phyloP scores from a whole-genome alignment of 2,888 invertebrate genomes.

The Melolontha melolontha region DNA sequence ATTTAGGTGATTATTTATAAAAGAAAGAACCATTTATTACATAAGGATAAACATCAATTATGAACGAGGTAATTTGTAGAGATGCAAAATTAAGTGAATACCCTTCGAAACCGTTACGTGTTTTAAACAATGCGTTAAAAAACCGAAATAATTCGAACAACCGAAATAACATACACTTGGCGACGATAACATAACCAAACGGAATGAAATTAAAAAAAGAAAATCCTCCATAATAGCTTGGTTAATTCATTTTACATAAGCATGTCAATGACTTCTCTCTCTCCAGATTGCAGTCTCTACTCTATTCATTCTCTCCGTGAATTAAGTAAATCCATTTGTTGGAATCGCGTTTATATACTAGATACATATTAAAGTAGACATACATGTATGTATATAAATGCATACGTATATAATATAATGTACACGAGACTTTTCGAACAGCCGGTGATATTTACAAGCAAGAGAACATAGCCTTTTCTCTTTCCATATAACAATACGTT shows the following conservation, averaged over 20 bases:
- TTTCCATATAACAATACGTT: slow-evolving; percentile 32
- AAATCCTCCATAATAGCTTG: slow-evolving; percentile 19
- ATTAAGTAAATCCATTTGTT: slow-evolving; percentile 20
- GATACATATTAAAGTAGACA: no score
- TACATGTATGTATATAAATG: no score
- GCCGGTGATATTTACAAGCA: slow-evolving; percentile 37
- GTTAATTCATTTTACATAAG: slow-evolving; percentile 31
- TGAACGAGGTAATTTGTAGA: no score
- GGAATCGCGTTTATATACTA: slow-evolving; percentile 12
- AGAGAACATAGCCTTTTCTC: background rate
- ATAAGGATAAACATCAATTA: no score
- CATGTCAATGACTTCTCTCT: slow-evolving; percentile 20
- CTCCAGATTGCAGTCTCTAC: slow-evolving; percentile 20
- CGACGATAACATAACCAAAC: slow-evolving; percentile 2
- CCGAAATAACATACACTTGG: slow-evolving; percentile 15
- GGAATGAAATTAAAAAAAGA: slow-evolving; percentile 2
- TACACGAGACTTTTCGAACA: no score
- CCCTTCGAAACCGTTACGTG: no score
- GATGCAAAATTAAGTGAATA: no score
- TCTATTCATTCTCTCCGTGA: slow-evolving; percentile 7
- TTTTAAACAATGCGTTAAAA: no score
- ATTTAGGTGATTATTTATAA: no score
- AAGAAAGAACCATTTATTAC: no score
- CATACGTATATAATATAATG: no score
- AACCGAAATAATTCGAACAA: no score